These are phyloP conservation scores for Hermaeophaga mercurialis DNA, from an alignment of 2,888 invertebrate species.

Conservation along the genomic window DNA sequence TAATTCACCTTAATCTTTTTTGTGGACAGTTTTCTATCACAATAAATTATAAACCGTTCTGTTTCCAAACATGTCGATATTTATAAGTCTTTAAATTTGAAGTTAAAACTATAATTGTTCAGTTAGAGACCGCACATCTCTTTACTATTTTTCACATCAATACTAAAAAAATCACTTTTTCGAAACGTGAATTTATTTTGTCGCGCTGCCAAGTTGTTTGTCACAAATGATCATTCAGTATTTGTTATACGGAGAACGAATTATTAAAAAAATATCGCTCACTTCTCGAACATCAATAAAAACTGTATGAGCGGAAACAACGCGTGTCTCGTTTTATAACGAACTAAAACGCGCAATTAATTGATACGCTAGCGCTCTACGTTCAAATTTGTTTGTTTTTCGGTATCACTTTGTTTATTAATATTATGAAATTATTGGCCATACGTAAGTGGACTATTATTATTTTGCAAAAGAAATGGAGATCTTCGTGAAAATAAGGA, in stretches of 20 bases:
- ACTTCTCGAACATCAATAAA: not conserved
- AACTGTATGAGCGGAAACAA: not conserved
- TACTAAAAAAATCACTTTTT: not conserved
- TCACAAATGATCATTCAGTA: not conserved
- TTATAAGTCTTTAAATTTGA: not conserved
- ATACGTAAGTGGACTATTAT: not conserved
- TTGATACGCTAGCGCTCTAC: not conserved
- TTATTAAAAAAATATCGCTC: not conserved
- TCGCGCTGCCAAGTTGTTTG: slow-evolving; percentile 1
- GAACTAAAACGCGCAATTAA: not conserved
- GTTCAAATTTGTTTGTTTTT: not conserved
- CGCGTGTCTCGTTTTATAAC: slow-evolving; percentile 2
- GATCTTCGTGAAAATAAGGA: not conserved
- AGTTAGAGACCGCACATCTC: not conserved
- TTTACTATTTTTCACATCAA: too few species aligned
- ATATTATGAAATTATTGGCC: not conserved
- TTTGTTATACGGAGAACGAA: not conserved
- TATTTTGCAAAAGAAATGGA: not conserved
- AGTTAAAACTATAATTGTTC: not conserved
- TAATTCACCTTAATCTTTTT: not conserved
- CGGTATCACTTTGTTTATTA: not conserved
- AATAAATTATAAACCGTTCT: not conserved
- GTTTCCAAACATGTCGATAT: not conserved
- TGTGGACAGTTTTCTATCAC: not conserved
- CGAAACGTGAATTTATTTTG: not conserved